phyloP scores from a whole-genome alignment of 1,140 invertebrate species.

The Hetaerina americana region DNA sequence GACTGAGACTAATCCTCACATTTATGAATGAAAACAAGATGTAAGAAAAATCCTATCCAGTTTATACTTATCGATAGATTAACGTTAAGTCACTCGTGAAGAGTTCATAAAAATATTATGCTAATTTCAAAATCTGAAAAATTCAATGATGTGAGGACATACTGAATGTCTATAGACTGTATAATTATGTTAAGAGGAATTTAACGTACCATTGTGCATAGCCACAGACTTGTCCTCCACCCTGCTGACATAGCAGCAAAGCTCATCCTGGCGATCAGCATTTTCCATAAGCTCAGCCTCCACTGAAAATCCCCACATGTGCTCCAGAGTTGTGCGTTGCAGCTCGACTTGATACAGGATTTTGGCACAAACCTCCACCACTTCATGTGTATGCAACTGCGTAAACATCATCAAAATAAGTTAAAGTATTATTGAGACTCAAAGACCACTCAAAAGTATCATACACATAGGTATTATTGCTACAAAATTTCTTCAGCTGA shows the following conservation, averaged over 20 bases:
- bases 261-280: conserved; percentile 86
- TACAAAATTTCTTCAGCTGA: no score
- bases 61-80: no score
- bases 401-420: conserved; percentile 20
- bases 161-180: neutral
- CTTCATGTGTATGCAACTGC: conserved; percentile 85
- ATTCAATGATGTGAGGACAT: no score
- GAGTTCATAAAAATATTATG: no score
- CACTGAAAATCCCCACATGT: conserved; percentile 96
- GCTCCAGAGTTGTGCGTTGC: conserved; percentile 71
- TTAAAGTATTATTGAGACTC: neutral
- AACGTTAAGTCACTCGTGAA: no score
- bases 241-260: conserved; percentile 90
- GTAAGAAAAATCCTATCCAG: no score
- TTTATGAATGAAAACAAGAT: no score
- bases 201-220: conserved; percentile 76
- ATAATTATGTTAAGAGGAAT: neutral
- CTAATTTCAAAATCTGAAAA: no score
- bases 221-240: conserved; percentile 90
- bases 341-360: conserved; percentile 93
- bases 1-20: no score
- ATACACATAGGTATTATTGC: no score
- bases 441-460: no score
- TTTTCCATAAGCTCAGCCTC: conserved; percentile 95
- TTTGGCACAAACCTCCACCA: conserved; percentile 92